Conservation (phyloP, 2,113 vertebrate species). For the Typhlomys cinereus region DNA sequence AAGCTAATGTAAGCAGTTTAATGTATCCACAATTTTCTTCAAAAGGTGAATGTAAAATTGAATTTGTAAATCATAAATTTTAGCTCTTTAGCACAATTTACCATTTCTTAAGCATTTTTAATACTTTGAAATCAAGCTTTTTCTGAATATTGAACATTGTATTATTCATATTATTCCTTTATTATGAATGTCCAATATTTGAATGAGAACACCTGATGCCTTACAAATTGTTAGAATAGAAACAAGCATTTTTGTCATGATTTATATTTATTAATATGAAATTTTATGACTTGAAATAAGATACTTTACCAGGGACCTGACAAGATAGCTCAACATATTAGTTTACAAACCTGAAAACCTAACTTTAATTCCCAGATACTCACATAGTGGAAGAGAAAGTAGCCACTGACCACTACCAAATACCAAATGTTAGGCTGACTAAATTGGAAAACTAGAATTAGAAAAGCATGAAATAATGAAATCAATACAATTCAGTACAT, state of each 20-base stretch:
- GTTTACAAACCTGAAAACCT: too few species aligned
- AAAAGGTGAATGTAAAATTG: constrained; percentile 57
- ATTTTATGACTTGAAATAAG: background rate
- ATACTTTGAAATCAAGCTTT: constrained; percentile 31
- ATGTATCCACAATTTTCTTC: constrained; percentile 48
- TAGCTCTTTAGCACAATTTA: background rate
- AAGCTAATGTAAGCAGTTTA: constrained; percentile 69
- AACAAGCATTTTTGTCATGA: background rate
- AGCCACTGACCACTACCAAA: too few species aligned
- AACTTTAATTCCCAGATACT: too few species aligned
- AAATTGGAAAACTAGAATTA: constrained; percentile 7
- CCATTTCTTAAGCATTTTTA: constrained; percentile 40
- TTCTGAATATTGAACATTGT: background rate
- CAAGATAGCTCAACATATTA: too few species aligned
- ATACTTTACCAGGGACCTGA: too few species aligned
- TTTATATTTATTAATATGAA: background rate
- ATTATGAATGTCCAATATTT: constrained; percentile 5
- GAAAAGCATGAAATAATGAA: constrained; percentile 7
- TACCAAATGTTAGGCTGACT: background rate
- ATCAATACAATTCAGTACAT: background rate
- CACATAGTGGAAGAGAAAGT: too few species aligned
- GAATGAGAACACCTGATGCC: background rate
- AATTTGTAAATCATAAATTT: constrained; percentile 63
- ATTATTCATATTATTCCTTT: background rate
- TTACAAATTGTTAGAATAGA: constrained; percentile 6